Base-by-base conservation (phyloP, 1,140 invertebrate genomes). In the Cydia fagiglandana region DNA sequence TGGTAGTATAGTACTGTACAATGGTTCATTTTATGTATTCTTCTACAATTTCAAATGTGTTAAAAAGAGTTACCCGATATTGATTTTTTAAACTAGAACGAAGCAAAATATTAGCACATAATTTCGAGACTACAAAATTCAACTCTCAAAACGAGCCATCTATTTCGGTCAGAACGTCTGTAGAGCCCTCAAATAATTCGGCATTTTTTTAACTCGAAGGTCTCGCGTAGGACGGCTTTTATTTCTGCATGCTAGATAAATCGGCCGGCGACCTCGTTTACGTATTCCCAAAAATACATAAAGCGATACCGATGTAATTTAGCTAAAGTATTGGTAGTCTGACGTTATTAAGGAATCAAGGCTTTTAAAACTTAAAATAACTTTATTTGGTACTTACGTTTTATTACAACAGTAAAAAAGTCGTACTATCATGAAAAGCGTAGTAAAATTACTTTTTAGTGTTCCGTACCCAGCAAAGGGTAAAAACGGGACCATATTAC, bases 201-300 rank as follows among this genome's bases (percentile, higher is more conserved):
- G 15, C 13, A 17, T 56, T 47, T 15, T 4, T 47, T 15, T 12
- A 15, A 50, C 47, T 13, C n/a, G 56, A 61, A 61, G 56, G 56
- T 61, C n/a, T 24, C n/a, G 56, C 56, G 56, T 61, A 61, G 56
- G 56, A 24, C 4, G 56, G 1, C 5, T 61, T 61, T 61, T 61
- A 61, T 61, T 61, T 61, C 56, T 61, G 56, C 56, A 61, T 20
- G n/a, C n/a, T 24, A 61, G 56, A 61, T 61, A 61, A 20, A 61
- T 24, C 20, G 0, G n/a, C 17, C 17, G 20, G 1, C 56, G 56
- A 61, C 56, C 56, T 61, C 56, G 20, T 24, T 61, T 61, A 17
- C 50, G 15, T 24, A 61, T 47, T 47, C 56, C 50, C 50, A 53
- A 61, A 24, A 24, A 61, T 61, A 50, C 47, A 20, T 24, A 61